Percentiles rank a stretch among this genome's conserved stretches.
These are phyloP conservation scores for Hylaea fasciaria DNA, from an alignment of 2,888 invertebrate species.

Conservation along the genomic window DNA sequence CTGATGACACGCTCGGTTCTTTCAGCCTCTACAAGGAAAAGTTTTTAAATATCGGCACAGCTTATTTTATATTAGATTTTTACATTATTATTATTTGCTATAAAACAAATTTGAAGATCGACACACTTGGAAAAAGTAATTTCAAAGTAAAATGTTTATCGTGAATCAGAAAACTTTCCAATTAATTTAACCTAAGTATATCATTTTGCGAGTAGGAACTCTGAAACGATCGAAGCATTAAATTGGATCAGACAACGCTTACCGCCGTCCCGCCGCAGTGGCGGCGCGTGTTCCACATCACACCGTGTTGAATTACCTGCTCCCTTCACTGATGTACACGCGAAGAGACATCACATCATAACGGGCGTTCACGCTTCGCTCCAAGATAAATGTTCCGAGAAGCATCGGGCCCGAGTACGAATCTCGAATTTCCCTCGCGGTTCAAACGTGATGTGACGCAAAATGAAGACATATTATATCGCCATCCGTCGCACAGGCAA, in stretches of 20 bases:
- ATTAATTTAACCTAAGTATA: background rate
- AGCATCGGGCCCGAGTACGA: slow-evolving; percentile 45
- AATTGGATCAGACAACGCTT: slow-evolving; percentile 40
- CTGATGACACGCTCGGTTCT: slow-evolving; percentile 22
- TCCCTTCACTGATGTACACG: slow-evolving; percentile 31
- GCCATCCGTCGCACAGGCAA: slow-evolving; percentile 50
- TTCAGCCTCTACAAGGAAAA: slow-evolving; percentile 41
- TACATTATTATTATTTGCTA: slow-evolving; percentile 26
- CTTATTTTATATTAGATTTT: slow-evolving; percentile 44
- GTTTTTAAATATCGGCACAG: slow-evolving; percentile 41
- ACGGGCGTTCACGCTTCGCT: slow-evolving; percentile 35
- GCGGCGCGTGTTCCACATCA: slow-evolving; percentile 32
- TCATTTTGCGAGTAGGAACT: slow-evolving; percentile 25
- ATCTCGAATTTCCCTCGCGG: slow-evolving; percentile 62
- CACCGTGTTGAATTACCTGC: slow-evolving; percentile 36
- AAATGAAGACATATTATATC: slow-evolving; percentile 53
- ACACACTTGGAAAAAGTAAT: too few species aligned
- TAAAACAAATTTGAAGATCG: slow-evolving; percentile 2
- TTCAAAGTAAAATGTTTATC: too few species aligned
- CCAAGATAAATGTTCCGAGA: slow-evolving; percentile 56
- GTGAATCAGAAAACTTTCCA: background rate
- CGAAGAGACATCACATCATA: slow-evolving; percentile 42
- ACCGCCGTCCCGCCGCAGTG: slow-evolving; percentile 10
- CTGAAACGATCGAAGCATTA: slow-evolving; percentile 34
- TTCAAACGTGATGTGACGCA: slow-evolving; percentile 51